Conservation (phyloP, 2,797 vertebrate species). For the Sternarchorhynchus goeldii region DNA sequence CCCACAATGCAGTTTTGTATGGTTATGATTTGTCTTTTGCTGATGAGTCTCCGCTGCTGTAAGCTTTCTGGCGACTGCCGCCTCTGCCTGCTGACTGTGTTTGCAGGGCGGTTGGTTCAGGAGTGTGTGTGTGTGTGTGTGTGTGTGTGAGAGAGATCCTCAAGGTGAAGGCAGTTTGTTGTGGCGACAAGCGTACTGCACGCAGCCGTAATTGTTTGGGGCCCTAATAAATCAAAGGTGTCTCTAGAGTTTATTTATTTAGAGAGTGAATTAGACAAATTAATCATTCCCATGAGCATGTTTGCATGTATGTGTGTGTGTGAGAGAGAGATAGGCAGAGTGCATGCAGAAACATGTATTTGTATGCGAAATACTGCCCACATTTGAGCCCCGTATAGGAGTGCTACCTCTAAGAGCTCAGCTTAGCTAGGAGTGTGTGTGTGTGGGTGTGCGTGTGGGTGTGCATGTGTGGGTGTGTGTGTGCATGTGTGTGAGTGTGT, state of each 20-base stretch:
- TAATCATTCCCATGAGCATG: conserved; percentile 57
- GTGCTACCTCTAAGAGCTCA: conserved; percentile 9
- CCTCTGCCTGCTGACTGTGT: conserved; percentile 34
- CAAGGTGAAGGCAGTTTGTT: conserved; percentile 48
- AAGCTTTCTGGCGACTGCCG: conserved; percentile 34
- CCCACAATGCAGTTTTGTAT: no score
- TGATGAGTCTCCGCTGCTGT: conserved; percentile 19
- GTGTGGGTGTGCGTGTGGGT: neutral
- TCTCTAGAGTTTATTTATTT: conserved; percentile 73
- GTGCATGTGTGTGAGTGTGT: neutral
- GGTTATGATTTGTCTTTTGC: conserved; percentile 19
- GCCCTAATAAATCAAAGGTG: conserved; percentile 76
- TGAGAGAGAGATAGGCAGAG: conserved; percentile 18
- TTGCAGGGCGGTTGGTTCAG: conserved; percentile 42
- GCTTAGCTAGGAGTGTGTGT: neutral
- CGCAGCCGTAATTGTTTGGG: conserved; percentile 73
- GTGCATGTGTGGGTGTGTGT: neutral
- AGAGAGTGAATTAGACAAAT: conserved; percentile 69
- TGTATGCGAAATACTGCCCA: conserved; percentile 25
- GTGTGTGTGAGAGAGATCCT: conserved; percentile 27
- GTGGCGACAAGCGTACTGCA: conserved; percentile 34
- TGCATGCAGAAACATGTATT: conserved; percentile 18
- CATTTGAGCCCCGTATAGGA: conserved; percentile 1
- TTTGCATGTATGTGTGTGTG: neutral
- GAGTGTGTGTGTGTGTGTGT: conserved; percentile 9